Evolutionary conservation across 2,113 vertebrate genomes (phyloP).

Genomic region (Chiloscyllium plagiosum): DNA sequence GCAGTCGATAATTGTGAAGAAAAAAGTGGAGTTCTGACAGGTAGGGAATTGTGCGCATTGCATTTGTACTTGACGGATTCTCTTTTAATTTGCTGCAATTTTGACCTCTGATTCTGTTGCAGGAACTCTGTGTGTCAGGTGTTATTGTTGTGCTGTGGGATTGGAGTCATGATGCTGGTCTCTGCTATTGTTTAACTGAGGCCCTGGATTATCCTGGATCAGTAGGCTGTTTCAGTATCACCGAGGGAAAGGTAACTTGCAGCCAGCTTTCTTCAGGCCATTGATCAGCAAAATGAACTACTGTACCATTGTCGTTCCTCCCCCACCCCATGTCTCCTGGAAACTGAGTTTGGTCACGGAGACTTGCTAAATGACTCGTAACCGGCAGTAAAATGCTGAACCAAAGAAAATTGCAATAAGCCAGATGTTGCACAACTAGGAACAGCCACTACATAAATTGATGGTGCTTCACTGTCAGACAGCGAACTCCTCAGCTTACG

Average conservation of each 20-base stretch:
- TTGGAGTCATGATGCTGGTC: constrained; percentile 81
- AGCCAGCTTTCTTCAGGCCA: background rate
- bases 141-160: constrained; percentile 75
- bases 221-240: background rate
- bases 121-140: constrained; percentile 83
- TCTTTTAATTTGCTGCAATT: too few relatives aligned
- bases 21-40: background rate
- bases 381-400: background rate
- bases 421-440: background rate
- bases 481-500: background rate
- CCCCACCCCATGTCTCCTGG: too few relatives aligned
- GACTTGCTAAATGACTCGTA: background rate
- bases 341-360: background rate
- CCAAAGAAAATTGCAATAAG: constrained; percentile 13
- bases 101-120: constrained; percentile 32
- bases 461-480: background rate
- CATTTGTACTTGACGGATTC: background rate
- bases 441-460: background rate
- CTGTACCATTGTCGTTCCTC: too few relatives aligned
- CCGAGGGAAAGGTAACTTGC: background rate
- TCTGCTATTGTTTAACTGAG: constrained; percentile 66
- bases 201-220: constrained; percentile 13
- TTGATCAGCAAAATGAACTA: background rate
- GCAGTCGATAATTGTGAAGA: background rate
- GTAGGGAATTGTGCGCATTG: background rate